Evolutionary conservation across 2,888 invertebrate genomes (phyloP).

Genomic region (Physocephala rufipes): DNA sequence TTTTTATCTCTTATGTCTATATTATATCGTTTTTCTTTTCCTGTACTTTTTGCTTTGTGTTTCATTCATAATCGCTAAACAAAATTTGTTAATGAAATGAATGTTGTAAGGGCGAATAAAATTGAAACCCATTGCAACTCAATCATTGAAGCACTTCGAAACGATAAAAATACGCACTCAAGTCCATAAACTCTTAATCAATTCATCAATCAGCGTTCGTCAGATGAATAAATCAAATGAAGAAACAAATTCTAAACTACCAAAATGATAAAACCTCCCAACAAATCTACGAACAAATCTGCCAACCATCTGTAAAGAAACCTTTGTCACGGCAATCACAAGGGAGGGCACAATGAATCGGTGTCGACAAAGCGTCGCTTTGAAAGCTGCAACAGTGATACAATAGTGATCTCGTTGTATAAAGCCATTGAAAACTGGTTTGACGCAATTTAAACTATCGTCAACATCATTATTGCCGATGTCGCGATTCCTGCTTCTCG

Average conservation of each 20-base stretch:
- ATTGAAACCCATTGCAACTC: neutral
- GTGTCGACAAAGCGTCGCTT: slow-evolving; percentile 44
- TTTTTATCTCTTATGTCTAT: neutral
- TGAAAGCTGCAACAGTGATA: slow-evolving; percentile 51
- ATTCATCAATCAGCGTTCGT: neutral
- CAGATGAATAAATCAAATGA: slow-evolving; percentile 5
- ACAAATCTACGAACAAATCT: neutral
- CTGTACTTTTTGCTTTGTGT: too few relatives aligned
- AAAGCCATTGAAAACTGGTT: slow-evolving; percentile 61
- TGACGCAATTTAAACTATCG: slow-evolving; percentile 52
- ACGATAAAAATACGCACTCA: neutral
- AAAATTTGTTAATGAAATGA: too few relatives aligned
- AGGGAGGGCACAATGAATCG: neutral
- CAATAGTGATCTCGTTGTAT: slow-evolving; percentile 42
- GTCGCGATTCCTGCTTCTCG: neutral
- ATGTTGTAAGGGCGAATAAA: too few relatives aligned
- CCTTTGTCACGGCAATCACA: slow-evolving; percentile 12
- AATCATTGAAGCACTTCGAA: neutral
- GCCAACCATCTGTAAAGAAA: neutral
- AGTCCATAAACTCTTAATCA: neutral
- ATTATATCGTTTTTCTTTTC: too few relatives aligned
- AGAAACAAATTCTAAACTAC: neutral
- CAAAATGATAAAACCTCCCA: slow-evolving; percentile 3
- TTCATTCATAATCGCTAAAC: too few relatives aligned
- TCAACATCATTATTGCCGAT: neutral